Evolutionary conservation across 2,797 vertebrate species (phyloP).

Genomic region (Brachyrhaphis roseni): DNA sequence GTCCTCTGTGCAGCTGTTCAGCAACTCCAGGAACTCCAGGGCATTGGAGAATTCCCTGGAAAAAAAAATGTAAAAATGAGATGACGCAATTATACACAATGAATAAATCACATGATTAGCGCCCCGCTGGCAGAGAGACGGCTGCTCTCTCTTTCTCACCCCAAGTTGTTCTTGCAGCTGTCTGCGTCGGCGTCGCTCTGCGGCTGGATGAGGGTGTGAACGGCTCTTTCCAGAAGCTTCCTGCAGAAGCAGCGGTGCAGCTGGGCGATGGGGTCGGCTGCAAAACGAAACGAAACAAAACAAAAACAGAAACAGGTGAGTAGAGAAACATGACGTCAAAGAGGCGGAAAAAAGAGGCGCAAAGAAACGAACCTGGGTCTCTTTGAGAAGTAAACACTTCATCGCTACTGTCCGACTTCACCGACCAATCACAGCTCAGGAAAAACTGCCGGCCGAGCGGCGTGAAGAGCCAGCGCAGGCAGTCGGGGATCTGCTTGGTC

Average conservation of each 20-base stretch:
- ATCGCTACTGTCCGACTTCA: conserved; percentile 86
- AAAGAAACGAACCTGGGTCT: conserved; percentile 84
- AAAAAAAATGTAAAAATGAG: too few relatives aligned
- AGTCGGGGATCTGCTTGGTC: conserved; percentile 86
- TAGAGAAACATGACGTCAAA: background rate
- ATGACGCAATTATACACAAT: background rate
- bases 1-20: conserved; percentile 92
- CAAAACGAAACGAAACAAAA: background rate
- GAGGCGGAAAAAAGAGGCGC: too few relatives aligned
- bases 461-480: conserved; percentile 93
- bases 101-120: background rate
- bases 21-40: conserved; percentile 90
- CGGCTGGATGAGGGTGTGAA: conserved; percentile 93
- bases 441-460: conserved; percentile 95
- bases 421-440: conserved; percentile 93
- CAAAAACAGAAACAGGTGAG: background rate
- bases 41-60: conserved; percentile 90
- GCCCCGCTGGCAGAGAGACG: background rate
- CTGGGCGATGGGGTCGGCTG: conserved; percentile 94
- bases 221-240: conserved; percentile 90
- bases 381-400: conserved; percentile 90
- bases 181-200: conserved; percentile 78
- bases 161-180: conserved; percentile 76
- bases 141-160: conserved; percentile 69
- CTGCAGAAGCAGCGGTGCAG: conserved; percentile 95